phyloP scores from a whole-genome alignment of 2,797 vertebrate species.

The Allochrocebus solatus region DNA sequence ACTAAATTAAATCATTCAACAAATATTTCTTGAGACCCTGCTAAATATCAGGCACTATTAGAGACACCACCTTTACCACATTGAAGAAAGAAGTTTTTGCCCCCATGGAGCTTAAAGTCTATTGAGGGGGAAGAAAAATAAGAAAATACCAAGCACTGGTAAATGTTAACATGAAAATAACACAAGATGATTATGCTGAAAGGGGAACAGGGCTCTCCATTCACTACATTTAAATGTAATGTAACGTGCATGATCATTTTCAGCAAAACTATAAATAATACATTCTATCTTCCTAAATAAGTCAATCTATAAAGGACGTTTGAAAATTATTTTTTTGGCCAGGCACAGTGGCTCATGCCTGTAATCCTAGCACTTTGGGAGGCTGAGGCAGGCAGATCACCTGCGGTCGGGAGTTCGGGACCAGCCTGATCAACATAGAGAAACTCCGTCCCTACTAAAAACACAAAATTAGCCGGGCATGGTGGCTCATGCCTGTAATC shows the following conservation, averaged over 20 bases:
- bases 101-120: not conserved
- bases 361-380: too few species aligned
- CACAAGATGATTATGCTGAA: not conserved
- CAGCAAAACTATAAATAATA: constrained; percentile 32
- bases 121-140: not conserved
- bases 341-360: too few species aligned
- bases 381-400: too few species aligned
- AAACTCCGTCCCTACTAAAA: too few species aligned
- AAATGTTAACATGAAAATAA: constrained; percentile 43
- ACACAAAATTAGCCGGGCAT: too few species aligned
- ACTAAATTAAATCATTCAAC: not conserved
- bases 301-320: not conserved
- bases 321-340: not conserved
- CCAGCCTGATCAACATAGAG: too few species aligned
- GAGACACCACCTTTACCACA: constrained; percentile 22
- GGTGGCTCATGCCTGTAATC: too few species aligned
- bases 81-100: not conserved
- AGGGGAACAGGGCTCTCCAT: not conserved
- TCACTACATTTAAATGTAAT: constrained; percentile 33
- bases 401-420: too few species aligned
- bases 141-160: constrained; percentile 27
- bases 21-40: constrained; percentile 26
- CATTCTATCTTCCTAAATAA: constrained; percentile 34
- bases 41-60: not conserved
- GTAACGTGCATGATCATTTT: not conserved